Evolutionary conservation across 1,140 invertebrate genomes (phyloP).

Genomic region (Eufriesea mexicana): DNA sequence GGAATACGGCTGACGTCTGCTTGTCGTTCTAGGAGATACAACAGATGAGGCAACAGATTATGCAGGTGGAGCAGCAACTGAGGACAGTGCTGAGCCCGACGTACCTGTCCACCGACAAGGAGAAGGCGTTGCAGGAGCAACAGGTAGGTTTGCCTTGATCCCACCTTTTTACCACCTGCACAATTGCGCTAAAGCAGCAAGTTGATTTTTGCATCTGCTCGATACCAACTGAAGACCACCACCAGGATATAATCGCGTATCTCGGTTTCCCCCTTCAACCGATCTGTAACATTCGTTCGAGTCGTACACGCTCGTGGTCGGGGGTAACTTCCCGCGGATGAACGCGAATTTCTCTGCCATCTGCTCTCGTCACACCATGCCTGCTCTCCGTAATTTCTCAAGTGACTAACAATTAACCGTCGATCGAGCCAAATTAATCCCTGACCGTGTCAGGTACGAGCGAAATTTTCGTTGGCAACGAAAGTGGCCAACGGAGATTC

Average conservation of each 20-base stretch:
- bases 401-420: slow-evolving; percentile 62
- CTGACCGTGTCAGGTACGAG: background rate
- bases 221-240: slow-evolving; percentile 80
- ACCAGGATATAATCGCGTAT: slow-evolving; percentile 67
- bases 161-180: slow-evolving; percentile 69
- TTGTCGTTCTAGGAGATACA: slow-evolving; percentile 89
- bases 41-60: slow-evolving; percentile 90
- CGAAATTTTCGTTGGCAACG: background rate
- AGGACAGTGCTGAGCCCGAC: slow-evolving; percentile 90
- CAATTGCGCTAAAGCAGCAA: slow-evolving; percentile 74
- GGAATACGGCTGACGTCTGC: slow-evolving; percentile 30
- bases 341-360: slow-evolving; percentile 5
- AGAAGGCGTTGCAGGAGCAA: slow-evolving; percentile 92
- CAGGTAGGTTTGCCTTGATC: slow-evolving; percentile 89
- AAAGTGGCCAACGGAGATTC: background rate
- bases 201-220: slow-evolving; percentile 76
- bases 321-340: slow-evolving; percentile 37
- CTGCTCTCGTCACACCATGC: slow-evolving; percentile 21
- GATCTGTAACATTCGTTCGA: background rate
- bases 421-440: slow-evolving; percentile 58
- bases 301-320: slow-evolving; percentile 4
- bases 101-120: slow-evolving; percentile 91
- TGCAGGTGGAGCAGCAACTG: slow-evolving; percentile 93
- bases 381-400: slow-evolving; percentile 1
- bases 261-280: background rate